A percentile compares a stretch with the other conserved stretches of the same genome.
phyloP scores from a whole-genome alignment of 1,140 invertebrate species.

The Drosophila micromelanica region DNA sequence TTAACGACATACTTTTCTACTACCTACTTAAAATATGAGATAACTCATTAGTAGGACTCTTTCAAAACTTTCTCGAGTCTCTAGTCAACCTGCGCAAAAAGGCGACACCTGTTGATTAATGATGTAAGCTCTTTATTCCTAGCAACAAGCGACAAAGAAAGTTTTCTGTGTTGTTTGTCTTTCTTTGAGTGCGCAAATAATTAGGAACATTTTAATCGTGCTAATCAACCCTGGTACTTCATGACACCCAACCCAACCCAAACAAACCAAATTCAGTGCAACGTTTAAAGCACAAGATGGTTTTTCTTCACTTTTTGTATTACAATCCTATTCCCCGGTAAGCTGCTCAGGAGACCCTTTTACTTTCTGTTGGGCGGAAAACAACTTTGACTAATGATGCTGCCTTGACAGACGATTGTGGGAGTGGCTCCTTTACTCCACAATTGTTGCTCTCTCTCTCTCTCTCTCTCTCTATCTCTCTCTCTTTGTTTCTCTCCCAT shows the following conservation, averaged over 20 bases:
- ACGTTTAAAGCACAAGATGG: slow-evolving; percentile 3
- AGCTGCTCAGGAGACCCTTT: slow-evolving; percentile 37
- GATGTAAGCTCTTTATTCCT: slow-evolving; percentile 19
- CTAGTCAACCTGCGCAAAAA: slow-evolving; percentile 13
- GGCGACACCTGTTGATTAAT: slow-evolving; percentile 44
- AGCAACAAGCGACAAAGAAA: slow-evolving; percentile 1
- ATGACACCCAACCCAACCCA: not conserved
- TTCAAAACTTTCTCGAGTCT: not conserved
- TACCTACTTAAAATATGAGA: slow-evolving; percentile 6
- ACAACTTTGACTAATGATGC: slow-evolving; percentile 59
- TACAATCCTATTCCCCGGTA: slow-evolving; percentile 27
- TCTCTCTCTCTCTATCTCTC: not conserved
- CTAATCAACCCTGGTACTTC: slow-evolving; percentile 47
- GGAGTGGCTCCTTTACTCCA: not conserved
- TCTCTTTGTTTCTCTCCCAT: not conserved
- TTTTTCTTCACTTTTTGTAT: slow-evolving; percentile 10
- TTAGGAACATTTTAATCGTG: slow-evolving; percentile 55
- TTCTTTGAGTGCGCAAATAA: slow-evolving; percentile 44
- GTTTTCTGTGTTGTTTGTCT: slow-evolving; percentile 19
- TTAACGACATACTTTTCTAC: not conserved
- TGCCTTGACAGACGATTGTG: slow-evolving; percentile 31
- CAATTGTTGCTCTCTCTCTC: slow-evolving; percentile 31
- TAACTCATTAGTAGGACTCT: slow-evolving; percentile 6
- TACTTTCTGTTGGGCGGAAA: slow-evolving; percentile 28
- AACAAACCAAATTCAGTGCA: not conserved